phyloP scores from a whole-genome alignment of 1,140 invertebrate species.

The Drosophila miranda region DNA sequence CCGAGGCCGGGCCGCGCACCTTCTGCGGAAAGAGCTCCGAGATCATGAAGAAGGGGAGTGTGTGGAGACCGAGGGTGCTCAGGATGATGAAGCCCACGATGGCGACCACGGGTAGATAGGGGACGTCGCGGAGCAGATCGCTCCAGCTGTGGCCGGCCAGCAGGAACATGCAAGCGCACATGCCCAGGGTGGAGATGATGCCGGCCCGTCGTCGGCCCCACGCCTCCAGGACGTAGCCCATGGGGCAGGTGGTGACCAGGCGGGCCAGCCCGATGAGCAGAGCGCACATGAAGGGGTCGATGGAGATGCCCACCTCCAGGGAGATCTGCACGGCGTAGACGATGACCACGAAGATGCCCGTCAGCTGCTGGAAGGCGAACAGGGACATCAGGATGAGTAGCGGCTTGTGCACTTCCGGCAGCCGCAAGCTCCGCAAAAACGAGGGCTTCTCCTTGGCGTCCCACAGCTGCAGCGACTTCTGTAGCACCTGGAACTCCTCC shows the following conservation, averaged over 20 bases:
- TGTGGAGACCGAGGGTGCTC: constrained; percentile 86
- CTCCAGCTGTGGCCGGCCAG: constrained; percentile 82
- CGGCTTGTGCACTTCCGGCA: constrained; percentile 85
- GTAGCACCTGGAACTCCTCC: constrained; percentile 64
- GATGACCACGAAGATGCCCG: constrained; percentile 89
- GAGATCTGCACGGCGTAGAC: constrained; percentile 89
- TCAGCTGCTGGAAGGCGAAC: constrained; percentile 91
- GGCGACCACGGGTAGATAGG: constrained; percentile 83
- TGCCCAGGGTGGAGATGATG: constrained; percentile 85
- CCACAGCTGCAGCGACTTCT: constrained; percentile 65
- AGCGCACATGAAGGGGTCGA: constrained; percentile 85
- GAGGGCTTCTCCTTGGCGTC: constrained; percentile 67
- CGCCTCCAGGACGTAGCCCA: constrained; percentile 84
- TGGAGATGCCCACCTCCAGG: constrained; percentile 83
- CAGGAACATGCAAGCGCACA: constrained; percentile 85
- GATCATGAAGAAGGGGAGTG: constrained; percentile 89
- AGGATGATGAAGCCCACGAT: constrained; percentile 85
- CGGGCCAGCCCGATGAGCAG: constrained; percentile 84
- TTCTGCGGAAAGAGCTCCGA: constrained; percentile 89
- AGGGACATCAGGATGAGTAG: constrained; percentile 86
- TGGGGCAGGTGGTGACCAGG: constrained; percentile 83
- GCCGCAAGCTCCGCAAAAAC: constrained; percentile 46
- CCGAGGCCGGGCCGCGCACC: constrained; percentile 87
- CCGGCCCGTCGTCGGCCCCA: constrained; percentile 85
- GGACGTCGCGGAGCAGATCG: constrained; percentile 31